Percentiles rank a stretch among this genome's conserved stretches.
Evolutionary conservation across 2,797 vertebrate genomes (phyloP).

Genomic region (Protonibea diacanthus): DNA sequence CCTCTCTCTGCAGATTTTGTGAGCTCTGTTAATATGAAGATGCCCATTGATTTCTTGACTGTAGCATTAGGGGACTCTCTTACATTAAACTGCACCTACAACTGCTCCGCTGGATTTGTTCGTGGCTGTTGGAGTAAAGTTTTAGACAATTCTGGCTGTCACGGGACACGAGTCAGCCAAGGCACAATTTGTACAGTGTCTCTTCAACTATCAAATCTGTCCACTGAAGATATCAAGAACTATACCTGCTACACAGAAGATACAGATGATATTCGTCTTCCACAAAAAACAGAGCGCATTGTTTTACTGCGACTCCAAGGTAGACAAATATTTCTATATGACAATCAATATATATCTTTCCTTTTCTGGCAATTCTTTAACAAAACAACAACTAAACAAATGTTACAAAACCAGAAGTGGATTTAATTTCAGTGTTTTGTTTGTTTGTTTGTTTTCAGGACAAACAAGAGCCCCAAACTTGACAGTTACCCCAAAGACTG

Average conservation of each 20-base stretch:
- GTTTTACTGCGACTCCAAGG: slow-evolving; percentile 74
- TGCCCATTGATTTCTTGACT: slow-evolving; percentile 34
- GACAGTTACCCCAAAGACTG: slow-evolving; percentile 36
- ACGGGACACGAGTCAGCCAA: neutral
- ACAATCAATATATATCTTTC: neutral
- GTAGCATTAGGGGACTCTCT: slow-evolving; percentile 67
- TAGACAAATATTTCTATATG: slow-evolving; percentile 45
- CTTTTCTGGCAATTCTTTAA: neutral
- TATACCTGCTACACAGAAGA: slow-evolving; percentile 77
- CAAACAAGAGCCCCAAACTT: slow-evolving; percentile 13
- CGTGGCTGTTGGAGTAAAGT: slow-evolving; percentile 76
- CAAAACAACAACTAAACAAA: neutral
- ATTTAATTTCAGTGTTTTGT: neutral
- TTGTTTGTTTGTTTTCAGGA: slow-evolving; percentile 46
- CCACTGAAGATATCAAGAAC: slow-evolving; percentile 61
- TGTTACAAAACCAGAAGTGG: neutral
- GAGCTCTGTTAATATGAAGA: slow-evolving; percentile 29
- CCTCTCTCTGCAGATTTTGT: slow-evolving; percentile 68
- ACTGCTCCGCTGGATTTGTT: slow-evolving; percentile 83
- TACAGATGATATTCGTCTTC: slow-evolving; percentile 62
- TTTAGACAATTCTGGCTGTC: slow-evolving; percentile 32
- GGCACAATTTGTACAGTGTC: slow-evolving; percentile 63
- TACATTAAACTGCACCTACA: slow-evolving; percentile 81
- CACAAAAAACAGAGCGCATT: slow-evolving; percentile 49
- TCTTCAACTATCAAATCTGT: slow-evolving; percentile 64